Evolutionary conservation across 2,888 invertebrate genomes (phyloP).

Genomic region (Uropetala carovei): DNA sequence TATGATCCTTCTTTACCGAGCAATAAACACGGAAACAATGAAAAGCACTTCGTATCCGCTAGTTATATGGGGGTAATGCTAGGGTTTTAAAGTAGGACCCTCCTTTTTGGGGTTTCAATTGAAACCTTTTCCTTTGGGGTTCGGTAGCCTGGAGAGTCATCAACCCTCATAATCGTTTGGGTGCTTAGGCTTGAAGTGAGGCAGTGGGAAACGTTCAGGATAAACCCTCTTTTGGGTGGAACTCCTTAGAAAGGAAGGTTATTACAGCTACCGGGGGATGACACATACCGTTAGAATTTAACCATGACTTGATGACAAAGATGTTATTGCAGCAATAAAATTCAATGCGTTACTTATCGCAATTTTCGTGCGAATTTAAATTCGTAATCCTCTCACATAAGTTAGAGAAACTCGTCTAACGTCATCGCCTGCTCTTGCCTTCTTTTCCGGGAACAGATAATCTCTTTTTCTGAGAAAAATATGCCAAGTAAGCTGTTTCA

Average conservation of each 20-base stretch:
- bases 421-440: neutral
- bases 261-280: neutral
- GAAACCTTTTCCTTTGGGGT: slow-evolving; percentile 8
- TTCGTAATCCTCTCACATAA: neutral
- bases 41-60: neutral
- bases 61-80: slow-evolving; percentile 21
- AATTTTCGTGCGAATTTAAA: neutral
- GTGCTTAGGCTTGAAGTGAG: slow-evolving; percentile 36
- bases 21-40: slow-evolving; percentile 40
- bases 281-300: neutral
- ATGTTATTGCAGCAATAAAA: slow-evolving; percentile 28
- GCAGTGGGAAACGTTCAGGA: slow-evolving; percentile 18
- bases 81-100: neutral
- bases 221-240: neutral
- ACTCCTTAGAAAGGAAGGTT: neutral
- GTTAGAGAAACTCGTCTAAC: neutral
- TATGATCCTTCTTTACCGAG: slow-evolving; percentile 10
- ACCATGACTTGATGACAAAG: neutral
- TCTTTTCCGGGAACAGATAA: slow-evolving; percentile 45
- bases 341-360: neutral
- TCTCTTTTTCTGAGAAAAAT: slow-evolving; percentile 1
- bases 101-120: neutral
- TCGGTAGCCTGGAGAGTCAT: slow-evolving; percentile 21
- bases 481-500: neutral
- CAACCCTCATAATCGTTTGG: slow-evolving; percentile 51